These are phyloP conservation scores for Dasypogon diadema DNA, from an alignment of 2,888 invertebrate species.

Conservation along the genomic window DNA sequence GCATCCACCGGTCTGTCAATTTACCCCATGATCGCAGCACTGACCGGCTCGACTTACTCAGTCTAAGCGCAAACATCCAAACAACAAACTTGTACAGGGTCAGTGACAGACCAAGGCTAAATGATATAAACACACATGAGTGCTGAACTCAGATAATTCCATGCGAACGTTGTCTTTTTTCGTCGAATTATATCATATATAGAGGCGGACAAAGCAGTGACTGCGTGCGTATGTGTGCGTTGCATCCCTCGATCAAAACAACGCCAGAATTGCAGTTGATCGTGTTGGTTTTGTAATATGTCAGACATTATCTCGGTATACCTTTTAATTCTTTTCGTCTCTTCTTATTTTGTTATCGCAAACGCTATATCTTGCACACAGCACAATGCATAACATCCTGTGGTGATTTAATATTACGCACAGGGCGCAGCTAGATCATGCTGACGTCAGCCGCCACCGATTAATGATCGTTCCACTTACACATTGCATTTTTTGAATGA, in stretches of 20 bases:
- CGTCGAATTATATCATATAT: slow-evolving; percentile 27
- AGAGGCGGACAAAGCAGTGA: not conserved
- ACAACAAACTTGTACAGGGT: slow-evolving; percentile 51
- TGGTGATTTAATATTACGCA: no score
- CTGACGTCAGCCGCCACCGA: no score
- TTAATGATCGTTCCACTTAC: no score
- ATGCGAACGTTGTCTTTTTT: not conserved
- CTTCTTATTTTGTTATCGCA: not conserved
- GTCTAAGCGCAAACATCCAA: slow-evolving; percentile 13
- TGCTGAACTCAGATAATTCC: slow-evolving; percentile 24
- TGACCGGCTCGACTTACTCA: not conserved
- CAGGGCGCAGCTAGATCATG: no score
- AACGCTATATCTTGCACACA: not conserved
- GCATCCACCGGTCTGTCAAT: no score
- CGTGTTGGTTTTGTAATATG: no score
- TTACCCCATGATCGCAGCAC: not conserved
- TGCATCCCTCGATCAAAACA: not conserved
- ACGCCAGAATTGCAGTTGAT: no score
- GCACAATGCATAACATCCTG: not conserved
- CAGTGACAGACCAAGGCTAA: slow-evolving; percentile 53
- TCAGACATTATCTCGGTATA: no score
- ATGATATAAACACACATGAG: slow-evolving; percentile 38
- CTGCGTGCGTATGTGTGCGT: not conserved
- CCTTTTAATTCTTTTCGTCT: no score
- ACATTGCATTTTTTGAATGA: no score